Base-by-base conservation (phyloP, 1,140 invertebrate species). In the Mycetomoellerius zeteki region DNA sequence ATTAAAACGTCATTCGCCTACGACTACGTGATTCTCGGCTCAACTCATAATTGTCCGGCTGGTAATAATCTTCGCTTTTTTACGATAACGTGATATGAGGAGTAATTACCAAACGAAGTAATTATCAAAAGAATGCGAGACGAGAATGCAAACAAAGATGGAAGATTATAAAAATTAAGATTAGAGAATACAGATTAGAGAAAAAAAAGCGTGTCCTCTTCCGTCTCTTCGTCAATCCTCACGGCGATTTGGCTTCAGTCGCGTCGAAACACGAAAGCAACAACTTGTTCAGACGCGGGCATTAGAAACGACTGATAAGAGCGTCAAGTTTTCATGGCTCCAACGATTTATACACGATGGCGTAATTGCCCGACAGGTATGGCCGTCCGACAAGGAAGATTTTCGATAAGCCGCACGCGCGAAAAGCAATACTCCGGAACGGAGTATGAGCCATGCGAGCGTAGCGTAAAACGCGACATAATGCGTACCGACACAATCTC, bases 1-100 rank as follows among this genome's bases (percentile, higher is more conserved):
- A 81, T 81, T 81, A 81, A 81, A 81, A 24, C 50, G 64, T 81
- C 78, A 10, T 33, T 33, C 50, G 78, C 65, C 78, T 71, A 81
- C 50, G 78, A 50, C 78, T 71, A 81, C 65, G 78, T 72, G 78
- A 72, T 71, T 71, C 65, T 58, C 65, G 50, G 65, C 10, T 16
- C 30, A 30, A 37, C 30, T 81, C n/a, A 30, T 78, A 78, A 78
- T 65, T 65, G 58, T 50, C 65, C 77, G 21, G 33, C 65, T 27
- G n/a, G 65, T 21, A 72, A 56, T 81, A 81, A 81, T 21, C 10
- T 21, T 10, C 24, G 43, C 43, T 19, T n/a, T 52, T n/a, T 21
- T 14, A 24, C 50, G 78, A 81, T 72, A 72, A 81, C 30, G 24
- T 16, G 30, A 69, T 50, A 69, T 16, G 50, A 81, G 50, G 33